A percentile compares a stretch with the other conserved stretches of the same genome.
Evolutionary conservation across 1,140 invertebrate species (phyloP).

Genomic region (roundworm (Caenorhabditis elegans)): WBcel235 BX284602.5:7712001-7712500

Average conservation of each 20-base stretch:
- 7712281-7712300: conserved; percentile 10
- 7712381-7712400: conserved; percentile 14
- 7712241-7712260: conserved; percentile 40
- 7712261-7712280: conserved; percentile 33
- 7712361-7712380: conserved; percentile 36
- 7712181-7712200: neutral
- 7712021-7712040: neutral
- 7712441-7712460: neutral
- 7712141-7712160: neutral
- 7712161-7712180: neutral
- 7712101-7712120: conserved; percentile 33
- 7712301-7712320: conserved; percentile 37
- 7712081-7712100: conserved; percentile 30
- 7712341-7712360: neutral
- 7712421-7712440: neutral
- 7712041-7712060: neutral
- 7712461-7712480: neutral
- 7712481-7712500: conserved; percentile 37
- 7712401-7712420: conserved; percentile 19
- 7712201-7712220: conserved; percentile 23
- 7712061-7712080: conserved; percentile 28
- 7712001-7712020: neutral
- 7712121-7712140: no score
- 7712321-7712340: neutral
- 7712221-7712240: conserved; percentile 29